A percentile compares a stretch with the other conserved stretches of the same genome.
phyloP scores from a whole-genome alignment of 2,797 vertebrate species.

The Thamnophis elegans region DNA sequence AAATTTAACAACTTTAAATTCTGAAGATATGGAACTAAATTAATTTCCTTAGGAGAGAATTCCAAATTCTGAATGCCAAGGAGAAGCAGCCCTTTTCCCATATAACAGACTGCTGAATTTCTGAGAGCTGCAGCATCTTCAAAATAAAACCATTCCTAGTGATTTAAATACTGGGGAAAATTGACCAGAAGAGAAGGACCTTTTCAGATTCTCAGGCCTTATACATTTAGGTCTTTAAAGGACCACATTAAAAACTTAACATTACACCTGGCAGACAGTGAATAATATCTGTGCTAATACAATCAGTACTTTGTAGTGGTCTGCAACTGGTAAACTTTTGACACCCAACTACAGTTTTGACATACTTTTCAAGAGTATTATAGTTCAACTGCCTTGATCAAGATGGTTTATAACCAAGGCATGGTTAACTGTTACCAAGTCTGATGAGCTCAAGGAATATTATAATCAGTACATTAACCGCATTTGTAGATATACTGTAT shows the following conservation, averaged over 20 bases:
- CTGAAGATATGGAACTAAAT: background rate
- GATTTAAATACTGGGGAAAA: background rate
- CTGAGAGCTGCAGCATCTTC: background rate
- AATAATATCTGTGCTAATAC: background rate
- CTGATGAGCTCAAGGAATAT: background rate
- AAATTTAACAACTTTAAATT: background rate
- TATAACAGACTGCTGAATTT: background rate
- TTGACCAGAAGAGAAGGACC: background rate
- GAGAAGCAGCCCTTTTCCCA: background rate
- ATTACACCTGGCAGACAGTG: background rate
- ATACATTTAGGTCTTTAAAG: background rate
- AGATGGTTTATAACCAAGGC: background rate
- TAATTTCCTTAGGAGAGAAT: background rate
- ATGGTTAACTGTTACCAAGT: background rate
- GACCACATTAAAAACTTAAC: background rate
- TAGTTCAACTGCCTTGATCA: background rate
- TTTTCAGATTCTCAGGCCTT: background rate
- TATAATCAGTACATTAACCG: background rate
- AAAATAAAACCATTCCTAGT: background rate
- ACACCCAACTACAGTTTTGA: background rate
- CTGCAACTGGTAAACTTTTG: background rate
- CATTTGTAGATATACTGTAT: background rate
- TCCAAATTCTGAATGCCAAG: background rate
- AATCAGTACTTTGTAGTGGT: background rate
- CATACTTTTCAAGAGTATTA: background rate